Evolutionary conservation across 2,113 vertebrate genomes (phyloP), one percentile per base, ranked within the genome.

Genomic region (Tupaia chinensis): DNA sequence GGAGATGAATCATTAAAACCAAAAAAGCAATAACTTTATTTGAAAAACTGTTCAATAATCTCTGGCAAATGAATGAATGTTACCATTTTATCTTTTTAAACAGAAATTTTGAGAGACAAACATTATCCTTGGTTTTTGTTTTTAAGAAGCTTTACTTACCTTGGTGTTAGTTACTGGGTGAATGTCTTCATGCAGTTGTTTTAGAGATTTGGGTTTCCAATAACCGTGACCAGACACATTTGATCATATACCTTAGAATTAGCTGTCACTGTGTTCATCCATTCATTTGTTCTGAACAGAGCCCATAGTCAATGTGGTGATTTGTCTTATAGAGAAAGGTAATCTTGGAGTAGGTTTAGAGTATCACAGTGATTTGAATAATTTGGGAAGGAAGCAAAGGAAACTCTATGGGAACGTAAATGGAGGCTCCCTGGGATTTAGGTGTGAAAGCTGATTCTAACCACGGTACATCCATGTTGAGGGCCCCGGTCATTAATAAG

Each of bases 231-330:
- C 53, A 73, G 12, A 34, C 54, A 13, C 7, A 19, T 91, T 85
- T 91, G 44, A 92, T 76, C 60, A 17, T 70, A 1, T 76, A 60
- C 22, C 60, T 78, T 70, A 60, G 29, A 61, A 19, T 82, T 72
- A 87, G 7, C 56, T 69, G 14, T 65, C 58, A 25, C 53, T 84
- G 70, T 80, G 14, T 44, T 89, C 58, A 44, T 74, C 44, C n/a
- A 78, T 70, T 84, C 69, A 91, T 23, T 92, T 56, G 54, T 87
- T 94, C 81, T 86, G n/a, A 94, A 61, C n/a, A 92, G 23, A 76
- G 5, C 14, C 9, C 29, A 61, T 19, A 14, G 4, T 12, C 54
- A 74, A 5, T 34, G 15, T 80, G 27, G 14, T 63, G 7, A 82
- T 60, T 53, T 80, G 22, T 91, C 61, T n/a, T 60, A 13, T 9